Base-by-base conservation (phyloP, 2,888 invertebrate genomes). In the Macaria notata region DNA sequence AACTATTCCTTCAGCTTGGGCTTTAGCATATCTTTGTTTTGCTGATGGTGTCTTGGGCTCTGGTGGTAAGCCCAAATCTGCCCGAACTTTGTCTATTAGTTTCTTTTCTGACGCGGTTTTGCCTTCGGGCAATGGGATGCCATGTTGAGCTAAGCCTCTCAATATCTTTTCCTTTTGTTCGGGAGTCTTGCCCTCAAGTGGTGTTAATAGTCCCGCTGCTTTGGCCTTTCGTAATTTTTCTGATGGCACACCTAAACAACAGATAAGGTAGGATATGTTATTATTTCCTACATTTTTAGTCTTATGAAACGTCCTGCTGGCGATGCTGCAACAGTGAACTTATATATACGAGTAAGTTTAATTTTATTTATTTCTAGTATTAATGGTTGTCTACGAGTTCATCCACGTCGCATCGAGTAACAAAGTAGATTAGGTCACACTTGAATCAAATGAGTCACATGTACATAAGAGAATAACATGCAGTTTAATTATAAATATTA, bases 141-240 rank as follows among this genome's bases (percentile, higher is more conserved):
- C 78, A 4, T 59, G 47, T 52, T 64, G 61, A 0, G 69, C 73
- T 19, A 69, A 36, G 3, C 62, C 65, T 55, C 49, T 67, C 0
- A 78, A 51, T 31, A 73, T 70, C 50, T 70, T 72, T 64, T 76
- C 77, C 63, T 78, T 76, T 49, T 76, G 66, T 29, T 53, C 61
- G 9, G 61, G 53, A 0, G 71, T 58, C 55, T 79, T 77, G 0
- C 76, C 78, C 61, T 73, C 70, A 5, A 79, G 31, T 31, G 69
- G 56, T 3, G 68, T 66, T 1, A 61, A 43, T 4, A 67, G 49
- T 0, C 67, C 55, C 8, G 66, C 68, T 9, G 56, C 65, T 8
- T 61, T 59, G 8, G 65, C 68, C 47, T 66, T 60, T 0, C 54
- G 38, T 31, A 58, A 45, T 48, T 59, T 62, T 54, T 64, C 62